Percentiles rank a stretch among this genome's conserved stretches.
Conservation (phyloP, 2,888 invertebrate genomes). For the Seira sanloemensis region DNA sequence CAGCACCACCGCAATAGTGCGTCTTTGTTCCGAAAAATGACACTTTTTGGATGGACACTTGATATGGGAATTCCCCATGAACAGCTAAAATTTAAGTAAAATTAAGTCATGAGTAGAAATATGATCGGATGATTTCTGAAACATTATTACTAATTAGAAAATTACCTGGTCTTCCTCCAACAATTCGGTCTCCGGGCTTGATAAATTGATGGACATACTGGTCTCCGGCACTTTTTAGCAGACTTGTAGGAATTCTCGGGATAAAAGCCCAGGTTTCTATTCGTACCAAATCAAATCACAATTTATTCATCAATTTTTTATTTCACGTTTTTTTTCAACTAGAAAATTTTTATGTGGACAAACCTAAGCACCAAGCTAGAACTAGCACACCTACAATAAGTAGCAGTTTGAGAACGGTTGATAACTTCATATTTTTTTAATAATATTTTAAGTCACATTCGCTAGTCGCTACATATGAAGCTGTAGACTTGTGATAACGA, state of each 20-base stretch:
- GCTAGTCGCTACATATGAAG: background rate
- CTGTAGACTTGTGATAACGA: background rate
- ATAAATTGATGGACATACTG: conserved; percentile 54
- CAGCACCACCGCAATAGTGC: conserved; percentile 72
- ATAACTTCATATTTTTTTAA: conserved; percentile 37
- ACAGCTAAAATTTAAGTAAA: conserved; percentile 54
- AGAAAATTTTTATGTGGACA: no score
- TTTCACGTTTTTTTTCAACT: no score
- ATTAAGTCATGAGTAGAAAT: no score
- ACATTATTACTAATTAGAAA: background rate
- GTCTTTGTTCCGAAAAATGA: conserved; percentile 70
- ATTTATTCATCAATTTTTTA: no score
- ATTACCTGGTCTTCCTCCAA: conserved; percentile 66
- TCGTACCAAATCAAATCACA: no score
- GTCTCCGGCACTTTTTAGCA: conserved; percentile 44
- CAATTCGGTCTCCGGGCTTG: conserved; percentile 69
- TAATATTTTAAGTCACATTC: background rate
- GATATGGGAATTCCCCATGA: conserved; percentile 70
- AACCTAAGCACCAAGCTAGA: conserved; percentile 44
- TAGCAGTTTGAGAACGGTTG: conserved; percentile 10
- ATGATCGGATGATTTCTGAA: no score
- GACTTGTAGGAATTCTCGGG: conserved; percentile 57
- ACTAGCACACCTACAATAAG: conserved; percentile 38
- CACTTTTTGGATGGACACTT: conserved; percentile 70
- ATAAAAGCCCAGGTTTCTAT: conserved; percentile 56